These are phyloP conservation scores for Casuarius casuarius DNA, from an alignment of 2,113 vertebrate species.

Conservation along the genomic window DNA sequence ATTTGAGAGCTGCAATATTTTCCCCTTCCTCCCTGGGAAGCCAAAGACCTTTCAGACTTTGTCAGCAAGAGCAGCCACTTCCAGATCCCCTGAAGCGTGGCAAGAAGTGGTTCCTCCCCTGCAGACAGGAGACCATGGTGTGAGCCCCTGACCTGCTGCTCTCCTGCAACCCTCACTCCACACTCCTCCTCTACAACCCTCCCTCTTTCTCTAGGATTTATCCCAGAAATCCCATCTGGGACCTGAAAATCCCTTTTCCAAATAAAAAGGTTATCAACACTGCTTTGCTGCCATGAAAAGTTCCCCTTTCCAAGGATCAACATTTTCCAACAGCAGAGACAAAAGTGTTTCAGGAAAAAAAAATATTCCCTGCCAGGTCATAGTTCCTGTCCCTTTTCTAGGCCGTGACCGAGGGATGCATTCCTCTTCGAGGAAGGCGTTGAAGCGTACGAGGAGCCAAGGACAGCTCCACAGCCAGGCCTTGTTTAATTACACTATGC, in stretches of 20 bases:
- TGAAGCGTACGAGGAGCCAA: not conserved
- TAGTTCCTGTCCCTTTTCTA: not conserved
- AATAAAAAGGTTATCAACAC: not conserved
- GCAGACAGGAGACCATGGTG: not conserved
- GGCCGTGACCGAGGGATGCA: accelerated
- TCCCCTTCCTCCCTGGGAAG: not conserved
- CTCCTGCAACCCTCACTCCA: not conserved
- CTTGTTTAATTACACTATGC: not conserved
- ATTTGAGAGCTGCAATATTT: not conserved
- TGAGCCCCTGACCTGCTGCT: not conserved
- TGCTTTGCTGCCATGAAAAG: not conserved
- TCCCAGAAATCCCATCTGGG: not conserved
- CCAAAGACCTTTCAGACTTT: not conserved
- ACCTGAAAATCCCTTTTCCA: not conserved
- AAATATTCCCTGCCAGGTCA: not conserved
- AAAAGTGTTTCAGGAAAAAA: not conserved
- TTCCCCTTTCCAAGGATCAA: not conserved
- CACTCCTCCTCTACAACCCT: not conserved
- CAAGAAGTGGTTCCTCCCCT: not conserved
- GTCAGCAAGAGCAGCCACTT: not conserved
- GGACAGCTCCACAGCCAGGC: not conserved
- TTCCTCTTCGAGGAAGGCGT: not conserved
- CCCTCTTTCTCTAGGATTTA: not conserved
- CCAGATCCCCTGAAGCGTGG: not conserved
- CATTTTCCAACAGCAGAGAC: not conserved